Evolutionary conservation across 2,113 vertebrate genomes (phyloP).

Genomic region (Brienomyrus brachyistius): DNA sequence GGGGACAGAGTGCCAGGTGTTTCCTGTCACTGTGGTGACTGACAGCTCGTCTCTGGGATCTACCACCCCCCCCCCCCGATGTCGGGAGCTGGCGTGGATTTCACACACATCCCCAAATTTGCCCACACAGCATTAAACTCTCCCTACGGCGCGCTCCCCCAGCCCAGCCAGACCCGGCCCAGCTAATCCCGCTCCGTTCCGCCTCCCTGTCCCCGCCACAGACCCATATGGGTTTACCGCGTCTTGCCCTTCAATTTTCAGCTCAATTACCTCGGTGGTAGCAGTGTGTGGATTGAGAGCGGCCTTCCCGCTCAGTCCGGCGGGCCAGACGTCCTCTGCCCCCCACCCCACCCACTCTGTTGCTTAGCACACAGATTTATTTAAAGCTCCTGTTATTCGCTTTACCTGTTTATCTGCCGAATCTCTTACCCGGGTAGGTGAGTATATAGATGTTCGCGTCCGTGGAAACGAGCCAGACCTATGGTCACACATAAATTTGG

Average conservation of each 20-base stretch:
- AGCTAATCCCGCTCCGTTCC: slow-evolving; percentile 38
- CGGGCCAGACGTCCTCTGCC: neutral
- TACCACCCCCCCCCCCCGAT: slow-evolving; percentile 10
- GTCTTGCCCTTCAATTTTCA: slow-evolving; percentile 63
- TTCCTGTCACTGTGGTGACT: neutral
- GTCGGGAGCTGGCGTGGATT: slow-evolving; percentile 16
- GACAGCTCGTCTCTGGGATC: neutral
- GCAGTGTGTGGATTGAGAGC: neutral
- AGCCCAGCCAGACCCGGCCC: neutral
- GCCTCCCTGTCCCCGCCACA: slow-evolving; percentile 22
- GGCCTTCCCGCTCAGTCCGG: neutral
- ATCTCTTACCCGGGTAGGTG: neutral
- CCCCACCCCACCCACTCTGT: neutral
- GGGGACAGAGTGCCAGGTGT: neutral
- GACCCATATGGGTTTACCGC: slow-evolving; percentile 45
- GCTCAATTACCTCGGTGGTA: slow-evolving; percentile 62
- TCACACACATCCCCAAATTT: slow-evolving; percentile 27
- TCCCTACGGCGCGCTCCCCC: slow-evolving; percentile 45
- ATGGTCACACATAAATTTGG: neutral
- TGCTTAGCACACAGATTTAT: neutral
- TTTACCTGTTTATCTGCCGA: neutral
- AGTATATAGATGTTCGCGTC: neutral
- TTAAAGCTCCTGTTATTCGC: neutral
- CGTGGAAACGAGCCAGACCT: neutral
- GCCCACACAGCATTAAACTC: slow-evolving; percentile 47